Percentiles rank a stretch among this genome's conserved stretches.
phyloP scores from a whole-genome alignment of 1,140 invertebrate species.

The Tetramorium alpestre region DNA sequence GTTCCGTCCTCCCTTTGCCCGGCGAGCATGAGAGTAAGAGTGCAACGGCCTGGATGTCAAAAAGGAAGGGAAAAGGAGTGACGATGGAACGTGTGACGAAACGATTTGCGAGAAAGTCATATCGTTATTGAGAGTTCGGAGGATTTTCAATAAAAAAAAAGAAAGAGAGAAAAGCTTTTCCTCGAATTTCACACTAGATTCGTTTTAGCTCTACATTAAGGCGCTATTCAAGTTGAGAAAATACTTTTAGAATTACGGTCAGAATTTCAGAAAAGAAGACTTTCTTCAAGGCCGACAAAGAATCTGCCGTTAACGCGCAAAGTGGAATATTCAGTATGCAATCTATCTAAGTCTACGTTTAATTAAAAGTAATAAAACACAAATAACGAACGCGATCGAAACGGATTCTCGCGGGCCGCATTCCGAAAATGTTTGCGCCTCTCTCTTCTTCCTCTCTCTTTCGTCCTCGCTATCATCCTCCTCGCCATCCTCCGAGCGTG shows the following conservation, averaged over 20 bases:
- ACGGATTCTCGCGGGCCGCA: constrained; percentile 29
- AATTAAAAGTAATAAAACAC: constrained; percentile 57
- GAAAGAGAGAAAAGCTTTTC: not conserved
- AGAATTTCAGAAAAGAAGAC: not conserved
- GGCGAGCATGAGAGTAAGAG: constrained; percentile 9
- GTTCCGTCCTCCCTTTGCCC: not conserved
- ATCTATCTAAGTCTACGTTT: constrained; percentile 26
- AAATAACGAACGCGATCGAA: constrained; percentile 28
- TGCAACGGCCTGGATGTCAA: constrained; percentile 34
- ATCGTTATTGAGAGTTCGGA: not conserved
- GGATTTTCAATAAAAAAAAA: not conserved
- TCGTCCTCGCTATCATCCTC: not conserved
- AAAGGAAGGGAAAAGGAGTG: constrained; percentile 4
- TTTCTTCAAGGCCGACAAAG: not conserved
- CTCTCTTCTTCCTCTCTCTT: not conserved
- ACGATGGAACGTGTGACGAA: not conserved
- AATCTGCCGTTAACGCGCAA: not conserved
- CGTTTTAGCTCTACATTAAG: not conserved
- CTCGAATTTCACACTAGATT: not conserved
- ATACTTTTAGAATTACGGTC: not conserved
- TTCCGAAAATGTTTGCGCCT: constrained; percentile 50
- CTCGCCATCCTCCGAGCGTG: constrained; percentile 7
- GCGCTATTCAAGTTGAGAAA: not conserved
- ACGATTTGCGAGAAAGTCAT: not conserved
- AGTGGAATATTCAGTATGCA: not conserved